Evolutionary conservation across 2,797 vertebrate genomes (phyloP).

Genomic region (Dryobates pubescens): DNA sequence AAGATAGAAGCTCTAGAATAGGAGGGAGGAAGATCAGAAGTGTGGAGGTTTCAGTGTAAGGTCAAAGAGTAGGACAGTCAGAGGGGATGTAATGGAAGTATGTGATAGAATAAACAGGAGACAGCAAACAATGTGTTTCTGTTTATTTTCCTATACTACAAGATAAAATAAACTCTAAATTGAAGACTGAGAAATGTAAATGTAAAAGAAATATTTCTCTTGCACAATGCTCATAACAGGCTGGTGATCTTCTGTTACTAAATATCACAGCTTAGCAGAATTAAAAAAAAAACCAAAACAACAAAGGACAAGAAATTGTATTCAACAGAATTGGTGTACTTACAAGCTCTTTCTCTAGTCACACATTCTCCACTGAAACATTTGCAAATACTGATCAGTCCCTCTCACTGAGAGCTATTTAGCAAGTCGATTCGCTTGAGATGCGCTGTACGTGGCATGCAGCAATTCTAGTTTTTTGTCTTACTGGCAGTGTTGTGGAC

Average conservation of each 20-base stretch:
- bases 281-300: not conserved
- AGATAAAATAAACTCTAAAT: not conserved
- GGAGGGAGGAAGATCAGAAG: not conserved
- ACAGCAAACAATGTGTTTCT: not conserved
- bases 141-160: not conserved
- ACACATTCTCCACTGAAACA: not conserved
- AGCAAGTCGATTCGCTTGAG: not conserved
- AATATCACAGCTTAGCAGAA: not conserved
- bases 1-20: not conserved
- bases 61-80: not conserved
- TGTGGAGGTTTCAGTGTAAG: not conserved
- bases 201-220: not conserved
- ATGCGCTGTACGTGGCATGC: rapidly evolving
- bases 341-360: not conserved
- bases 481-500: not conserved
- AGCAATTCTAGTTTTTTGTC: not conserved
- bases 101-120: not conserved
- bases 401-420: not conserved
- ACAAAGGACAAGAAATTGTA: not conserved
- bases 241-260: not conserved
- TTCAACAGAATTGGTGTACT: not conserved
- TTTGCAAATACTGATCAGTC: not conserved
- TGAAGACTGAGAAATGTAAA: not conserved
- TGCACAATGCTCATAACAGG: not conserved
- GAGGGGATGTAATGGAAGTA: not conserved